phyloP scores from a whole-genome alignment of 2,113 vertebrate genomes.

The Ranitomeya variabilis region DNA sequence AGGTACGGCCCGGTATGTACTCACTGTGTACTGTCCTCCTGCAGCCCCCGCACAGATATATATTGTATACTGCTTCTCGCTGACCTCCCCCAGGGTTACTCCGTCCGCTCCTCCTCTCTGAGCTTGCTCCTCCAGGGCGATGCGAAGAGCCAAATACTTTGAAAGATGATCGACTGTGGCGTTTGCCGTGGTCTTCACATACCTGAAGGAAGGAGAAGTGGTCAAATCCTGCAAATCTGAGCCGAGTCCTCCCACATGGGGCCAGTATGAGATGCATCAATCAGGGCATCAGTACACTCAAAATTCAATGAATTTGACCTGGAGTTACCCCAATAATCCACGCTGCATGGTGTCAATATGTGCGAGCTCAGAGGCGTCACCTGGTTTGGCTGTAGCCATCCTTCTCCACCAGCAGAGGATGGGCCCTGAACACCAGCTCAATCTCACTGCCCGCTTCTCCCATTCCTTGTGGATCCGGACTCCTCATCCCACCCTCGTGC shows the following conservation, averaged over 20 bases:
- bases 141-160: conserved; percentile 86
- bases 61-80: conserved; percentile 91
- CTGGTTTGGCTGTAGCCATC: conserved; percentile 87
- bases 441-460: conserved; percentile 76
- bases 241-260: neutral
- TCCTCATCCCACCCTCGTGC: conserved; percentile 72
- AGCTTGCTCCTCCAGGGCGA: conserved; percentile 80
- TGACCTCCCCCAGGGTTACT: conserved; percentile 66
- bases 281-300: no score
- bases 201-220: conserved; percentile 67
- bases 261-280: neutral
- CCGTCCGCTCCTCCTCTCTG: conserved; percentile 64
- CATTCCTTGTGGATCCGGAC: conserved; percentile 72
- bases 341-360: no score
- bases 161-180: conserved; percentile 89
- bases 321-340: neutral
- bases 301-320: neutral
- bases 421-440: conserved; percentile 87
- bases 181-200: conserved; percentile 87
- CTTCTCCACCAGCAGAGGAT: conserved; percentile 82
- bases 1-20: conserved; percentile 45
- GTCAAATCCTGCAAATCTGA: neutral
- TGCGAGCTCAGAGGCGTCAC: conserved; percentile 63
- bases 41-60: conserved; percentile 78
- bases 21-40: conserved; percentile 84